Conservation (phyloP, 2,888 invertebrate genomes). For the Noctua fimbriata region DNA sequence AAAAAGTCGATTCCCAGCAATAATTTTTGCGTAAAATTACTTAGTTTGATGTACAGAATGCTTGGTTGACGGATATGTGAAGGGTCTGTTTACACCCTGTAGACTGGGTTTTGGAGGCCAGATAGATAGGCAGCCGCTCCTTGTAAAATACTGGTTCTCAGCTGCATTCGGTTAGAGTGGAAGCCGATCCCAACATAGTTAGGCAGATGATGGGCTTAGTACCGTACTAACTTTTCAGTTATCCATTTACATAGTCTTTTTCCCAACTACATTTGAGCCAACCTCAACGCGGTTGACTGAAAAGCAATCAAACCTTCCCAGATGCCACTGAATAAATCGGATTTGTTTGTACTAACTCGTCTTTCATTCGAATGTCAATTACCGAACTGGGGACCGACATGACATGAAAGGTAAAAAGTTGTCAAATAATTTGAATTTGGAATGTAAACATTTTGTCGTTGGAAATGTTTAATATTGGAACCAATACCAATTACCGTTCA, state of each 20-base stretch:
- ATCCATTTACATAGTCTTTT: background rate
- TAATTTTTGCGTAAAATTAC: too few species aligned
- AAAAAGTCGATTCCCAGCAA: too few species aligned
- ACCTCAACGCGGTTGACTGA: background rate
- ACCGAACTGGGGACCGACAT: background rate
- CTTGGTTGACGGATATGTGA: too few species aligned
- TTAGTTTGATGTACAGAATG: too few species aligned
- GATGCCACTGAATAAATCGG: conserved; percentile 15
- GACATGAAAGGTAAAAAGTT: background rate
- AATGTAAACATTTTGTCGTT: background rate
- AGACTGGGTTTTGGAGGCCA: too few species aligned
- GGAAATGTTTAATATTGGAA: background rate
- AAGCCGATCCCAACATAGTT: background rate
- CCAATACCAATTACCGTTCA: background rate
- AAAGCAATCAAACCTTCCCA: conserved; percentile 11
- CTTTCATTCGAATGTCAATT: conserved; percentile 15
- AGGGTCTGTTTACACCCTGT: too few species aligned
- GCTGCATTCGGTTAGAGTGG: too few species aligned
- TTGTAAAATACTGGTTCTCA: too few species aligned
- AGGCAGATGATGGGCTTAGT: background rate
- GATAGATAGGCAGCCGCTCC: too few species aligned
- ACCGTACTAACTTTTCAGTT: background rate
- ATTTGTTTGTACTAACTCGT: background rate
- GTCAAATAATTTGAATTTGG: background rate
- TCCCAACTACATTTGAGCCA: background rate